These are phyloP conservation scores for Pampus argenteus DNA, from an alignment of 2,797 vertebrate species.

Conservation along the genomic window DNA sequence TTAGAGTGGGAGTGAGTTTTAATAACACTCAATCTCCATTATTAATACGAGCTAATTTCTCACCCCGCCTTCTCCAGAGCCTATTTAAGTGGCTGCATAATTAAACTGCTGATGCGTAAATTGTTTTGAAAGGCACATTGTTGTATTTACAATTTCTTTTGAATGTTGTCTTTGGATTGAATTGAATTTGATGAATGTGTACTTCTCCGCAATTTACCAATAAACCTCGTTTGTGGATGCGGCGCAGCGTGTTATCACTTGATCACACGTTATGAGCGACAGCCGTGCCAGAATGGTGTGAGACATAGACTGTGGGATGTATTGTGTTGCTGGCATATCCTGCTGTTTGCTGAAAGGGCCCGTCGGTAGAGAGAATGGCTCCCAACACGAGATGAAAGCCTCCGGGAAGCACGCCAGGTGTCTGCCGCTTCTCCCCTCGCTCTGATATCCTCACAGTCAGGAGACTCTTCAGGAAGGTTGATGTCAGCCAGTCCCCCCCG, in stretches of 20 bases:
- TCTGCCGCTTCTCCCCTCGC: constrained; percentile 35
- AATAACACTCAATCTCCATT: constrained; percentile 36
- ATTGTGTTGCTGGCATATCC: constrained; percentile 37
- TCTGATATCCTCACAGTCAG: constrained; percentile 33
- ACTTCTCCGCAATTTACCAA: constrained; percentile 5
- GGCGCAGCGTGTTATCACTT: constrained; percentile 22
- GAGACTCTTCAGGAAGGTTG: constrained; percentile 43
- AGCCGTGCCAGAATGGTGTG: constrained; percentile 7
- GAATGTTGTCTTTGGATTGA: constrained; percentile 19
- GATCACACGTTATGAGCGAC: constrained; percentile 27
- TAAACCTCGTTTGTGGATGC: constrained; percentile 6
- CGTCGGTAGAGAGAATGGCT: constrained; percentile 26
- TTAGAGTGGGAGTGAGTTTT: constrained; percentile 47
- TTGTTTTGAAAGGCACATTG: constrained; percentile 29
- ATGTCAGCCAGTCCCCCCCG: constrained; percentile 12
- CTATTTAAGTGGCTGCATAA: constrained; percentile 43
- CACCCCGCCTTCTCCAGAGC: constrained; percentile 8
- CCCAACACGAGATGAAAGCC: constrained; percentile 45
- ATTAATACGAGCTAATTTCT: constrained; percentile 42
- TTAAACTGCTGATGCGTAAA: constrained; percentile 48
- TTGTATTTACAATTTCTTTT: constrained; percentile 33
- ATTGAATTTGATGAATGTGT: constrained; percentile 32
- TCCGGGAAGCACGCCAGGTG: constrained; percentile 51
- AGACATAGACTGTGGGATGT: constrained; percentile 27
- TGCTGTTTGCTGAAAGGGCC: constrained; percentile 36